Percentiles rank a stretch among this genome's conserved stretches.
Conservation (phyloP, 1,140 invertebrate genomes). For the Prorops nasuta region DNA sequence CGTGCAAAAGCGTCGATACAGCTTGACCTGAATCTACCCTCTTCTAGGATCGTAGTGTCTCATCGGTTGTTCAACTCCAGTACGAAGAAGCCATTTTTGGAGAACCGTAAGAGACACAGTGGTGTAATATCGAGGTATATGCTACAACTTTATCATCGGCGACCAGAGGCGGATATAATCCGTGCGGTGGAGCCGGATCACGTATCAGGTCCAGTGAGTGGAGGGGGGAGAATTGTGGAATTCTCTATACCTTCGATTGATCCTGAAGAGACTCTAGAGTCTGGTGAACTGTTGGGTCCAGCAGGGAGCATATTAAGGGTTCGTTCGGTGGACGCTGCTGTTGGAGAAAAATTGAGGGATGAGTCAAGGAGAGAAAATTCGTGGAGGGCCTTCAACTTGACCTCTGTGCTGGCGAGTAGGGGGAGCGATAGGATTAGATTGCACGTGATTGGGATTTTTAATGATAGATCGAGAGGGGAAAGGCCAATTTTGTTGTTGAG, state of each 20-base stretch:
- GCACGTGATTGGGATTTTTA: constrained; percentile 32
- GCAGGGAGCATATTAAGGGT: constrained; percentile 45
- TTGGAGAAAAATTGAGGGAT: constrained; percentile 10
- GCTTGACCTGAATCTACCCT: constrained; percentile 42
- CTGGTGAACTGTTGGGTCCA: constrained; percentile 41
- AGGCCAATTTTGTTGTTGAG: constrained; percentile 41
- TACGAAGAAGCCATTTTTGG: constrained; percentile 16
- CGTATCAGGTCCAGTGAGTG: constrained; percentile 29
- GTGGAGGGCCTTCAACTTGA: constrained; percentile 53
- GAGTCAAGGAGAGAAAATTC: constrained; percentile 38
- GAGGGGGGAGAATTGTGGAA: constrained; percentile 38
- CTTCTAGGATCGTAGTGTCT: constrained; percentile 19
- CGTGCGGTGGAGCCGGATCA: constrained; percentile 42
- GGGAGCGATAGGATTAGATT: constrained; percentile 26
- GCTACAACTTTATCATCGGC: constrained; percentile 44
- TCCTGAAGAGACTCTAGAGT: constrained; percentile 37
- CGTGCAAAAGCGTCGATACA: constrained; percentile 42
- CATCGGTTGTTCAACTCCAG: constrained; percentile 22
- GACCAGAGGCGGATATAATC: constrained; percentile 43
- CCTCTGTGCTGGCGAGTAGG: constrained; percentile 29
- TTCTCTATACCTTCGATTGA: constrained; percentile 36
- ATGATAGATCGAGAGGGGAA: constrained; percentile 26
- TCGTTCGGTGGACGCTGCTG: constrained; percentile 25
- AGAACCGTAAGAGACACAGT: constrained; percentile 24
- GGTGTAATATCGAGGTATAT: constrained; percentile 42